Percentiles rank a stretch among this genome's conserved stretches.
Evolutionary conservation across 2,888 invertebrate genomes (phyloP).

Genomic region (Drosophila aldrichi): DNA sequence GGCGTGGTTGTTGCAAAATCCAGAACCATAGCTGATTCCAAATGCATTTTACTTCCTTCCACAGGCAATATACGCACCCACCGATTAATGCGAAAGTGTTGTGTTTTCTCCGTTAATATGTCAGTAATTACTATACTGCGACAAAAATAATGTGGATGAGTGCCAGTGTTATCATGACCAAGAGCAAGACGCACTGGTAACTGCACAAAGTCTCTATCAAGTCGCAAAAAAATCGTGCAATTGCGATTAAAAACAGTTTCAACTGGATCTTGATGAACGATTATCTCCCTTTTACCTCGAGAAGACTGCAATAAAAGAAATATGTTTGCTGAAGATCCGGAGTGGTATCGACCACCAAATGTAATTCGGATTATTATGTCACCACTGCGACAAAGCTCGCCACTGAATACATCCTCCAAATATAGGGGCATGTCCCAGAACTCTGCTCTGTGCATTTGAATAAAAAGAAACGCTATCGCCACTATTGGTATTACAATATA

Average conservation of each 20-base stretch:
- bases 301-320: constrained; percentile 30
- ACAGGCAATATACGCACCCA: constrained; percentile 20
- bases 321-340: constrained; percentile 50
- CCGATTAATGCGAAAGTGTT: constrained; percentile 30
- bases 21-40: constrained; percentile 1
- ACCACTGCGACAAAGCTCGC: constrained; percentile 27
- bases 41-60: constrained; percentile 1
- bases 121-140: constrained; percentile 34
- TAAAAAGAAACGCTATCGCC: constrained; percentile 6
- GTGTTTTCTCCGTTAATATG: constrained; percentile 15
- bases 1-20: background rate
- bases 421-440: constrained; percentile 33
- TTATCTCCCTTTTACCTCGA: constrained; percentile 5
- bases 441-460: constrained; percentile 8
- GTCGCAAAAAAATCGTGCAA: constrained; percentile 33
- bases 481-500: constrained; percentile 9
- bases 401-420: constrained; percentile 13
- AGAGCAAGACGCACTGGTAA: constrained; percentile 30
- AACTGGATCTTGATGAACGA: constrained; percentile 34
- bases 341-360: constrained; percentile 43
- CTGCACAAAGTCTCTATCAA: constrained; percentile 20
- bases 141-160: constrained; percentile 48
- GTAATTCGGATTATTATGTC: constrained; percentile 40
- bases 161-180: constrained; percentile 44
- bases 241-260: constrained; percentile 37